Percentiles rank a stretch among this genome's conserved stretches.
Conservation (phyloP, 2,113 vertebrate genomes). For the Isichthys henryi region DNA sequence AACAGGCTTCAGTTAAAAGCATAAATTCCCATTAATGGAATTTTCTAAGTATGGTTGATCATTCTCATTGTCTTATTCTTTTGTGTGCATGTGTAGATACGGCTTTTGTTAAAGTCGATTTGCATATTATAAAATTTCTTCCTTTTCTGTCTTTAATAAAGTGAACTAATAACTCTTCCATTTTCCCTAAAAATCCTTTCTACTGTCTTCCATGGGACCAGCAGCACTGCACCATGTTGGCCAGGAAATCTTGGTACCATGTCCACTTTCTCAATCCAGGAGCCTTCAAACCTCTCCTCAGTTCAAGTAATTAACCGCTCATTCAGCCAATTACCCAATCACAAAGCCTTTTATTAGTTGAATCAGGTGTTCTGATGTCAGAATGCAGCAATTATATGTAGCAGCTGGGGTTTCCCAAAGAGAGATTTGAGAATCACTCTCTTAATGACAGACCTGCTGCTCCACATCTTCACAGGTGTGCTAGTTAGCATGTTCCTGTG, state of each 20-base stretch:
- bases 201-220: neutral
- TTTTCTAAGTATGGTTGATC: neutral
- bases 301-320: neutral
- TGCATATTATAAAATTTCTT: neutral
- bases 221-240: neutral
- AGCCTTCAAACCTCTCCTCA: neutral
- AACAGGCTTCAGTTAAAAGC: neutral
- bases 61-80: neutral
- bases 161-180: neutral
- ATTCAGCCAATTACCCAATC: neutral
- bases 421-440: neutral
- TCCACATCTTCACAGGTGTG: neutral
- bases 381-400: neutral
- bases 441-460: constrained; percentile 8
- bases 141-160: neutral
- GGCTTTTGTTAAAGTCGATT: neutral
- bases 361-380: neutral
- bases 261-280: neutral
- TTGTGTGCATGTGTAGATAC: neutral
- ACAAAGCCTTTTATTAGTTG: neutral
- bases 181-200: neutral
- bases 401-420: neutral
- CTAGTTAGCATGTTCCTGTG: neutral
- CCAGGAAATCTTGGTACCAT: neutral
- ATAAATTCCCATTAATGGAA: neutral